These are phyloP conservation scores for Microcebus jonahi DNA, from an alignment of 2,113 vertebrate species.

Conservation along the genomic window DNA sequence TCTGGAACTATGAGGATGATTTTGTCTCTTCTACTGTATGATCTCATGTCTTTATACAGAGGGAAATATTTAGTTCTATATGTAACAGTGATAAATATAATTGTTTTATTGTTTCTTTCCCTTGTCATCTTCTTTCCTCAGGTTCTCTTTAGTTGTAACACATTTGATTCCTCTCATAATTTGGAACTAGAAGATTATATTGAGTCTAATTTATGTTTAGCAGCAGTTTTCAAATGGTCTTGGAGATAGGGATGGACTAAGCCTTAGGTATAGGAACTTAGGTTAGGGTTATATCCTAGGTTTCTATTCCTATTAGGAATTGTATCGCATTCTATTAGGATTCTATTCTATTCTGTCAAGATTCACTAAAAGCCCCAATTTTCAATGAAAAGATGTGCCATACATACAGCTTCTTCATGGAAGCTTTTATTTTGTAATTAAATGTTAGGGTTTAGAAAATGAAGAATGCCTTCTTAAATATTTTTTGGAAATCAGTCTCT, in stretches of 20 bases:
- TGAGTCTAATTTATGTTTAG: background rate
- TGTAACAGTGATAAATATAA: background rate
- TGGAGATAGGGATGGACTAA: background rate
- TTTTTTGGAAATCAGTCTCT: background rate
- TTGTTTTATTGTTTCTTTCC: background rate
- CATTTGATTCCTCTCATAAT: background rate
- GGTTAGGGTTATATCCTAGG: background rate
- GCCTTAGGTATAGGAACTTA: background rate
- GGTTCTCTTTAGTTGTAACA: background rate
- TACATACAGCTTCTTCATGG: background rate
- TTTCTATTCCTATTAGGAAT: background rate
- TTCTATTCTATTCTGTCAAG: background rate
- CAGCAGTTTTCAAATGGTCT: background rate
- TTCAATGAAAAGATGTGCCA: background rate
- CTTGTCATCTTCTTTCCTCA: background rate
- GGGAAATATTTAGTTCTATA: background rate
- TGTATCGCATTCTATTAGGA: background rate
- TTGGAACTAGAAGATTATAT: background rate
- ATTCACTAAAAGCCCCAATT: background rate
- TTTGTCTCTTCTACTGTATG: background rate
- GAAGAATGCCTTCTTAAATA: background rate
- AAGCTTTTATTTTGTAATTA: background rate
- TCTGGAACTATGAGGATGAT: background rate
- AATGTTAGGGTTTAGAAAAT: background rate
- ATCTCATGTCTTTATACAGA: background rate